Conservation (phyloP, 1,140 invertebrate genomes). For the Caenorhabditis remanei region DNA sequence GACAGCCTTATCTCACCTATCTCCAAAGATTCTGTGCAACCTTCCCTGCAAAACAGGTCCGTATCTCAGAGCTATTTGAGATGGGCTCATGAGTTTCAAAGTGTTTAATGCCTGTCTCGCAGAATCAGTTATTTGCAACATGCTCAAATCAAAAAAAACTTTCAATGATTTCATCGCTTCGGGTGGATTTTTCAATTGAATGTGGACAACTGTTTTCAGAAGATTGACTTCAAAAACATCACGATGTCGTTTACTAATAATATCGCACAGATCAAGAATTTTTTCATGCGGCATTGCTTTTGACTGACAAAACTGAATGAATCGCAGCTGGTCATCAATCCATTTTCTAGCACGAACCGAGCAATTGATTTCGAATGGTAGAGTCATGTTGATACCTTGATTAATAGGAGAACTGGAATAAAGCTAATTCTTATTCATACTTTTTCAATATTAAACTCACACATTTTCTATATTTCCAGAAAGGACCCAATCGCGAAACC, state of each 20-base stretch:
- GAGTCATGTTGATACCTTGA: background rate
- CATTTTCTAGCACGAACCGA: background rate
- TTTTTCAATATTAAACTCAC: background rate
- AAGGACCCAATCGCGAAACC: background rate
- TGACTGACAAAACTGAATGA: background rate
- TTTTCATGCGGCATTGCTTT: background rate
- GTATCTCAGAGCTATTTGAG: background rate
- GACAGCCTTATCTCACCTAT: background rate
- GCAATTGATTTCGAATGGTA: slow-evolving; percentile 5
- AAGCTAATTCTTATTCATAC: too few species aligned
- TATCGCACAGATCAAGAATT: background rate
- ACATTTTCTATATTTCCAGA: background rate
- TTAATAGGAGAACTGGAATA: too few species aligned
- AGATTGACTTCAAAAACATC: slow-evolving; percentile 9
- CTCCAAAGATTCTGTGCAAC: background rate
- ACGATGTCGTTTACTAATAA: background rate
- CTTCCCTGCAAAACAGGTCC: slow-evolving; percentile 12
- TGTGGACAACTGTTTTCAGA: background rate
- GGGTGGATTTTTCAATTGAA: background rate
- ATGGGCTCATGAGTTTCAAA: background rate
- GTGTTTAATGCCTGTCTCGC: background rate
- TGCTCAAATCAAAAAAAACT: background rate
- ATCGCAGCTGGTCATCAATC: background rate
- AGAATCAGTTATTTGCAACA: background rate
- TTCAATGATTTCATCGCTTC: background rate